Evolutionary conservation across 2,797 vertebrate species (phyloP).

Genomic region (Enoplosus armatus): DNA sequence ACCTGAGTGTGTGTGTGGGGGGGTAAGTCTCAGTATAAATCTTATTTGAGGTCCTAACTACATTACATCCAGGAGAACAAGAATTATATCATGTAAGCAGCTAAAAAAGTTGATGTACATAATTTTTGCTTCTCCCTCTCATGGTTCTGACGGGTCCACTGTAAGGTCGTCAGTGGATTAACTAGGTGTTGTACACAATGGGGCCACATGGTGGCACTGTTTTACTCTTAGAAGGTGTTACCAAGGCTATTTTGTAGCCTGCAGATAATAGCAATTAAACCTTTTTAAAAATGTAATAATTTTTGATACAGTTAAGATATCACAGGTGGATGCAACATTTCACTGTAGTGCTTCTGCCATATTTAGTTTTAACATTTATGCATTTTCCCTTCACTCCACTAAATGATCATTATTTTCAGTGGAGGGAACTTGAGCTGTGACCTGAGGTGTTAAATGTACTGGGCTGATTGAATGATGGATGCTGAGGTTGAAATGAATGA

Average conservation of each 20-base stretch:
- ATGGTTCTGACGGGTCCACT: constrained; percentile 44
- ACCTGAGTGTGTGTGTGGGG: constrained; percentile 19
- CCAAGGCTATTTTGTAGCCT: constrained; percentile 48
- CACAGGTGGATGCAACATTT: constrained; percentile 54
- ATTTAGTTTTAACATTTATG: constrained; percentile 60
- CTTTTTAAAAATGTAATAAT: constrained; percentile 28
- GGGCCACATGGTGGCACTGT: constrained; percentile 75
- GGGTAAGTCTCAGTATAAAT: constrained; percentile 18
- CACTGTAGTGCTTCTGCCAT: constrained; percentile 51
- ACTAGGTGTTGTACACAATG: constrained; percentile 44
- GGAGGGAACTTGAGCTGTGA: constrained; percentile 72
- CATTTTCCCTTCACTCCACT: constrained; percentile 48
- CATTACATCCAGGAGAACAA: constrained; percentile 54
- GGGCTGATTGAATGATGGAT: constrained; percentile 74
- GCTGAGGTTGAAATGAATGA: constrained; percentile 73
- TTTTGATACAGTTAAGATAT: constrained; percentile 57
- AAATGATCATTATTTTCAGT: constrained; percentile 64
- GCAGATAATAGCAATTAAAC: constrained; percentile 40
- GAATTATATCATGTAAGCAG: constrained; percentile 43
- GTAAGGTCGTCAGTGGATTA: constrained; percentile 34
- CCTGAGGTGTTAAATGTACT: constrained; percentile 75
- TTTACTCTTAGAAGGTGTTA: constrained; percentile 49
- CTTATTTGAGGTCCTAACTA: constrained; percentile 33
- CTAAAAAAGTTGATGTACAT: constrained; percentile 44
- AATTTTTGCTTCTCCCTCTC: constrained; percentile 32